phyloP scores from a whole-genome alignment of 2,113 vertebrate genomes.

The Marmota flaviventris region DNA sequence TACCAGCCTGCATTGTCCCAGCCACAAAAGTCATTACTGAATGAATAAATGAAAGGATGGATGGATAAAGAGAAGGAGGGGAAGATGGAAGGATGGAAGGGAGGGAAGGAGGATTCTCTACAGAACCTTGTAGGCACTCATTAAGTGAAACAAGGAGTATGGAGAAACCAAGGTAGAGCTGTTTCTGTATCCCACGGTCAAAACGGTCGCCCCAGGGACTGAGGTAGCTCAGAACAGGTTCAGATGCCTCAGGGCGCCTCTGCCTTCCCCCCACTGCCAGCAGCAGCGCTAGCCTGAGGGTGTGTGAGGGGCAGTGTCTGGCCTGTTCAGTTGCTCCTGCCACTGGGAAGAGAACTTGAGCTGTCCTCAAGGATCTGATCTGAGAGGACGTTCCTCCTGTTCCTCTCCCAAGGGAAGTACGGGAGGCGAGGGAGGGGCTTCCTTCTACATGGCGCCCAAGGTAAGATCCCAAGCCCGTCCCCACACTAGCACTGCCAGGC shows the following conservation, averaged over 20 bases:
- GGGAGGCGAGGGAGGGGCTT: not conserved
- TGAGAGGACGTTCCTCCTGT: not conserved
- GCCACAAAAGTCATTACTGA: not conserved
- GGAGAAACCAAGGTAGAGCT: not conserved
- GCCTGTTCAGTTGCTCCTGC: not conserved
- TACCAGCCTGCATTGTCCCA: not conserved
- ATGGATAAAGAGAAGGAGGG: not conserved
- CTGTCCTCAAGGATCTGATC: not conserved
- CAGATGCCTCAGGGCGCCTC: not conserved
- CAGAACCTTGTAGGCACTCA: not conserved
- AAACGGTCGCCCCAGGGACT: not conserved
- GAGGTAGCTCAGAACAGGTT: not conserved
- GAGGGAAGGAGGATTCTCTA: not conserved
- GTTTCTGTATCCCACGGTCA: not conserved
- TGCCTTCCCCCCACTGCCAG: not conserved
- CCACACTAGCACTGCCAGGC: not conserved
- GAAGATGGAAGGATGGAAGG: not conserved
- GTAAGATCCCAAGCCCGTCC: not conserved
- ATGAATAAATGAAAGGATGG: not conserved
- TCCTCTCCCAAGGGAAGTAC: not conserved
- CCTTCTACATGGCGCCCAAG: not conserved
- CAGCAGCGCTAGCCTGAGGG: not conserved
- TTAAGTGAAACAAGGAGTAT: not conserved
- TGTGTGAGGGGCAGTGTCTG: not conserved
- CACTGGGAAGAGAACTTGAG: not conserved